Evolutionary conservation across 2,888 invertebrate genomes (phyloP).

Genomic region (Hirtodrosophila trivittata): DNA sequence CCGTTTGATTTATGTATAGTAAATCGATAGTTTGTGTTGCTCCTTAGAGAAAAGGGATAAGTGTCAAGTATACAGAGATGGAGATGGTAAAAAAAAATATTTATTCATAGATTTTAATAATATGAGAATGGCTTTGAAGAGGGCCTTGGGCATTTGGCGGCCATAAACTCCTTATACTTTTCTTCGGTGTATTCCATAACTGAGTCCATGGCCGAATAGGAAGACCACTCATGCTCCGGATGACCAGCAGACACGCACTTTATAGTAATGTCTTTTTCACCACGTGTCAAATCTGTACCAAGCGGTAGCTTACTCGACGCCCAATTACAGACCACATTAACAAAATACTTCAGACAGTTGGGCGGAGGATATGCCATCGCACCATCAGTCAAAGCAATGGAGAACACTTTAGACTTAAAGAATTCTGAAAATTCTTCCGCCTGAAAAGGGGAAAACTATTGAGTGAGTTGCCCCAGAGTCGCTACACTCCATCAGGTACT

Average conservation of each 20-base stretch:
- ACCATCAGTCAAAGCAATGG: slow-evolving; percentile 91
- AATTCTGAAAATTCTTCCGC: slow-evolving; percentile 85
- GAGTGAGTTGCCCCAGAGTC: neutral
- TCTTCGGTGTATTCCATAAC: slow-evolving; percentile 87
- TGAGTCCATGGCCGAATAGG: slow-evolving; percentile 87
- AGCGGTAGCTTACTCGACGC: slow-evolving; percentile 86
- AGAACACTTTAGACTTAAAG: slow-evolving; percentile 88
- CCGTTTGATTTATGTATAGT: slow-evolving; percentile 67
- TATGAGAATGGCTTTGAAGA: slow-evolving; percentile 19
- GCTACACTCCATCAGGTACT: slow-evolving; percentile 18
- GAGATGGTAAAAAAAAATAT: slow-evolving; percentile 17
- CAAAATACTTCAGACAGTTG: slow-evolving; percentile 50
- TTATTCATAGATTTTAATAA: slow-evolving; percentile 19
- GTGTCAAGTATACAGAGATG: slow-evolving; percentile 53
- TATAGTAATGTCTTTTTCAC: slow-evolving; percentile 74
- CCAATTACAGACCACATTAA: slow-evolving; percentile 86
- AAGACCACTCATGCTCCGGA: slow-evolving; percentile 89
- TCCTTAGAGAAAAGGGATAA: slow-evolving; percentile 76
- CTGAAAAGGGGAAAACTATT: slow-evolving; percentile 62
- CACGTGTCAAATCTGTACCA: slow-evolving; percentile 84
- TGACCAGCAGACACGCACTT: slow-evolving; percentile 87
- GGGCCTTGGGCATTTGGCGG: slow-evolving; percentile 12
- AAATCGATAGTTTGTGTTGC: slow-evolving; percentile 71
- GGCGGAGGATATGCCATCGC: slow-evolving; percentile 84
- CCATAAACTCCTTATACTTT: slow-evolving; percentile 58